These are phyloP conservation scores for Brachionus paranguensis DNA, from an alignment of 1,140 invertebrate species.

Conservation along the genomic window DNA sequence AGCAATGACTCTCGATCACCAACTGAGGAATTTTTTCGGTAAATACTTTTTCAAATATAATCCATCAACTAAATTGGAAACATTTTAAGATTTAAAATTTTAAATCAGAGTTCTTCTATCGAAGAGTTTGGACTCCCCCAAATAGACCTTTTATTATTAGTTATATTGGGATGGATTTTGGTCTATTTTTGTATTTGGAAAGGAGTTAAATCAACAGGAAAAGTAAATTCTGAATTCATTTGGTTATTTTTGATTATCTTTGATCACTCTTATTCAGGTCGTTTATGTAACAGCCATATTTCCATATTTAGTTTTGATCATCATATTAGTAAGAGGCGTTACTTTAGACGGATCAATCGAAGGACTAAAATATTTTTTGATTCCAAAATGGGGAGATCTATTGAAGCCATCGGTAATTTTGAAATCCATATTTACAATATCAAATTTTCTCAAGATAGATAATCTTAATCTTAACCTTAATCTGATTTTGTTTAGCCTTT, in stretches of 20 bases:
- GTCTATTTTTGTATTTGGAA: slow-evolving; percentile 74
- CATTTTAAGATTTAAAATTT: not conserved
- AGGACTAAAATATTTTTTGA: slow-evolving; percentile 74
- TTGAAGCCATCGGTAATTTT: slow-evolving; percentile 65
- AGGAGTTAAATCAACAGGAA: slow-evolving; percentile 75
- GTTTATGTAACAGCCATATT: slow-evolving; percentile 62
- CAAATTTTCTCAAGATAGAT: not conserved
- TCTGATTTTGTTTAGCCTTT: no score
- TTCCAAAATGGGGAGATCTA: slow-evolving; percentile 75
- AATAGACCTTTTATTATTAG: slow-evolving; percentile 67
- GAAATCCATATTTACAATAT: not conserved
- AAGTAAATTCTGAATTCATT: slow-evolving; percentile 55
- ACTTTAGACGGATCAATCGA: slow-evolving; percentile 68
- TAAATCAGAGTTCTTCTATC: slow-evolving; percentile 47
- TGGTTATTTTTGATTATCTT: not conserved
- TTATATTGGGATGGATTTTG: slow-evolving; percentile 70
- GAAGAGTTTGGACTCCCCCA: slow-evolving; percentile 67
- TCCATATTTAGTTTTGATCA: slow-evolving; percentile 72
- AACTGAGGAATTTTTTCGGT: slow-evolving; percentile 20
- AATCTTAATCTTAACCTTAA: not conserved
- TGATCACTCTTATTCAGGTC: slow-evolving; percentile 44
- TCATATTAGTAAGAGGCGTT: slow-evolving; percentile 67
- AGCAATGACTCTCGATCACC: not conserved
- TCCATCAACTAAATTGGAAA: not conserved
- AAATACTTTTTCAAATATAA: not conserved